These are phyloP conservation scores for Boloria selene DNA, from an alignment of 2,888 invertebrate species.

Conservation along the genomic window DNA sequence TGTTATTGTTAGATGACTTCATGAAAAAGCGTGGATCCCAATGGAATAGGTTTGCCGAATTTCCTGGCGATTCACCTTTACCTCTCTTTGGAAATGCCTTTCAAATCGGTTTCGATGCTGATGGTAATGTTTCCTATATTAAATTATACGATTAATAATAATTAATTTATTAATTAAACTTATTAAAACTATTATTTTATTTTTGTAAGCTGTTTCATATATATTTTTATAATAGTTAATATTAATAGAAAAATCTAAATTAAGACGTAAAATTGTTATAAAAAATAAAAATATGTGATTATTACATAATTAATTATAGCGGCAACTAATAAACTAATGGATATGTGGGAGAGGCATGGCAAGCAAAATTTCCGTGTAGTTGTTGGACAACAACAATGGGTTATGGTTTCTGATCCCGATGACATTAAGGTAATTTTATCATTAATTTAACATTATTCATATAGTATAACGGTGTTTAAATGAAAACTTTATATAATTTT, in stretches of 20 bases:
- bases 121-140: constrained; percentile 47
- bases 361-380: constrained; percentile 48
- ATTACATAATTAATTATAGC: constrained; percentile 34
- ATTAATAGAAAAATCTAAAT: no score
- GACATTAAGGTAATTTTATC: constrained; percentile 47
- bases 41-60: constrained; percentile 49
- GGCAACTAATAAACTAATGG: constrained; percentile 43
- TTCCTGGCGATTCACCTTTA: constrained; percentile 52
- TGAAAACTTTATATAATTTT: not conserved
- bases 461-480: not conserved
- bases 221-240: no score
- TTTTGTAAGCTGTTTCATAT: no score
- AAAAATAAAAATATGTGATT: no score
- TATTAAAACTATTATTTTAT: no score
- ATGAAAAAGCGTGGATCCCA: constrained; percentile 40
- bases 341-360: constrained; percentile 48
- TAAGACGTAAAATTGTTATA: no score
- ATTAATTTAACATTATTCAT: no score
- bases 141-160: not conserved
- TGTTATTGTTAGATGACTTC: constrained; percentile 42
- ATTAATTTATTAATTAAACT: constrained; percentile 8
- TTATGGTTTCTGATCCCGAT: constrained; percentile 48
- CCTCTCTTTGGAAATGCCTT: constrained; percentile 60
- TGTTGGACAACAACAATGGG: constrained; percentile 49
- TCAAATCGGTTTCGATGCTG: constrained; percentile 55